These are phyloP conservation scores for Syrista parreyssii DNA, from an alignment of 2,888 invertebrate genomes.

Conservation along the genomic window DNA sequence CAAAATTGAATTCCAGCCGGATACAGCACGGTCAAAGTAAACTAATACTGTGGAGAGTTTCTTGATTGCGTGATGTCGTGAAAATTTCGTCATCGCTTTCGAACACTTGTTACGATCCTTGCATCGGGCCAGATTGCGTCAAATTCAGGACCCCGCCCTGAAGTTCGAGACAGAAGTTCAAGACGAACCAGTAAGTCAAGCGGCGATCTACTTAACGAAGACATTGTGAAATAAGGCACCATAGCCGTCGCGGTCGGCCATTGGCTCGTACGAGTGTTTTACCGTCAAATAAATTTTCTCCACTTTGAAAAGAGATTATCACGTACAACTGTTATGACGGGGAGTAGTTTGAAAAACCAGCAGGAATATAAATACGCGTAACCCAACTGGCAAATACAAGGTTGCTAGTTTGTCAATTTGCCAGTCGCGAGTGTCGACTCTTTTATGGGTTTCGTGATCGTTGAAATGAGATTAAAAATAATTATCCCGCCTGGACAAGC, in stretches of 20 bases:
- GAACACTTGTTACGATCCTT: background rate
- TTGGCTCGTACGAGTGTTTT: background rate
- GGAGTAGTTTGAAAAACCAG: background rate
- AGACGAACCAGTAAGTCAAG: background rate
- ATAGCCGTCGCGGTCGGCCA: background rate
- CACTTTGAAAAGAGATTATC: background rate
- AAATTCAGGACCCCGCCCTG: conserved; percentile 6
- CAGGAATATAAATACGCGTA: background rate
- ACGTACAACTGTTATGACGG: background rate
- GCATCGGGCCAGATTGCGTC: conserved; percentile 11
- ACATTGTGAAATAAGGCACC: background rate
- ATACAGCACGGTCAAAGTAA: background rate
- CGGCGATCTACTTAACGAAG: conserved; percentile 12
- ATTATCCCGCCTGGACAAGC: background rate
- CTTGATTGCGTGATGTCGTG: background rate
- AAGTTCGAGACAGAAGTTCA: background rate
- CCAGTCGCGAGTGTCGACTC: background rate
- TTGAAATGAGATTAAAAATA: background rate
- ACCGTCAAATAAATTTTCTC: background rate
- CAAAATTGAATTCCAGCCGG: background rate
- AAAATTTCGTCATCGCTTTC: background rate
- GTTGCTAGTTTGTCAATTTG: background rate
- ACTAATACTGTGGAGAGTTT: background rate
- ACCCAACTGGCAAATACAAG: too few relatives aligned
- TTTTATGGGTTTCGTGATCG: background rate